These are phyloP conservation scores for Pipistrellus pipistrellus DNA, from an alignment of 2,797 vertebrate genomes.

Conservation along the genomic window DNA sequence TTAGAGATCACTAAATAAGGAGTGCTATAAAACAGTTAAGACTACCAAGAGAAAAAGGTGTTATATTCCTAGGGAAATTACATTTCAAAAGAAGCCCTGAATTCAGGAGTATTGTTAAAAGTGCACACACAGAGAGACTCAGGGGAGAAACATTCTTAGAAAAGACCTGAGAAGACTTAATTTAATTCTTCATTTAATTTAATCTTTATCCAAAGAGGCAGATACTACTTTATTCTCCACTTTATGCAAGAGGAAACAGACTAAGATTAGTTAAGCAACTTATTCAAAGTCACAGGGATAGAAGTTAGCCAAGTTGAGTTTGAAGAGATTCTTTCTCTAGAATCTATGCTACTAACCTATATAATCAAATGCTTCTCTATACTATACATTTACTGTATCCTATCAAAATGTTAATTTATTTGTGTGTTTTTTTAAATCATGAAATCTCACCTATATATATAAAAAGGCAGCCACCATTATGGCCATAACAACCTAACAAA, in stretches of 20 bases:
- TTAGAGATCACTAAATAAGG: background rate
- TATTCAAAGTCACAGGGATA: background rate
- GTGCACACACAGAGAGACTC: background rate
- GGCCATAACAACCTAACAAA: too few species aligned
- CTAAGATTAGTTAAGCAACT: background rate
- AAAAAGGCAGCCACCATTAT: too few species aligned
- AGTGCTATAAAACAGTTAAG: background rate
- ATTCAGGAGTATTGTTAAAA: background rate
- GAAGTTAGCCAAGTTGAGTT: background rate
- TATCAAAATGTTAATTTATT: background rate
- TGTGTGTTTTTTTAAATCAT: background rate
- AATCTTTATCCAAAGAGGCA: background rate
- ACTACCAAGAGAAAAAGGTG: background rate
- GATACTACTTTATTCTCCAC: background rate
- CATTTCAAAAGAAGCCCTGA: background rate
- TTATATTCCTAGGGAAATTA: background rate
- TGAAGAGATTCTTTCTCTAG: background rate
- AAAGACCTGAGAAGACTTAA: background rate
- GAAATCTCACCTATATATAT: background rate
- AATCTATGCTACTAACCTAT: background rate
- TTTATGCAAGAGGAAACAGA: background rate
- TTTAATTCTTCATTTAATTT: background rate
- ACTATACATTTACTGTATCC: background rate
- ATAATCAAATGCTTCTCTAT: background rate
- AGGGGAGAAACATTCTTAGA: background rate